Base-by-base conservation (phyloP, 2,113 vertebrate species). In the Numenius arquata region DNA sequence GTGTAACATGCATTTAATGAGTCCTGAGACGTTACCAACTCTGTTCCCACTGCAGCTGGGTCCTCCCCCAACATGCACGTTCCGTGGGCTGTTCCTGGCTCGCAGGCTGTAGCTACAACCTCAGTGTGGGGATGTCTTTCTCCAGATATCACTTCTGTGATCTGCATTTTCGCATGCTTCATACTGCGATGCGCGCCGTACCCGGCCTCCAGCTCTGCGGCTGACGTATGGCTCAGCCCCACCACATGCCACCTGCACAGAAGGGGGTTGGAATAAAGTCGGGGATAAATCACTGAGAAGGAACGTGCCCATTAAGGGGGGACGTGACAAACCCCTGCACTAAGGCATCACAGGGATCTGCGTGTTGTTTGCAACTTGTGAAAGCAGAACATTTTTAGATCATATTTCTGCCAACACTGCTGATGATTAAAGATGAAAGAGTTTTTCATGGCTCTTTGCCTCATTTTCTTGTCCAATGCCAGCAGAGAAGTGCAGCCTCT, bases 321-420 rank as follows among this genome's bases (percentile, higher is more conserved):
- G 12, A 89, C 0, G 11, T 95, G 94, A 91, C 89, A 85, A 83
- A 75, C 25, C 30, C 19, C 58, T 50, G 58, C 62, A 36, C 55
- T 34, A 3, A 84, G 63, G 58, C 15, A 3, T 59, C 4, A 1
- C 34, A 45, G 36, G 25, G 30, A 45, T 96, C 30, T 85, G 58
- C 78, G 20, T 81, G 56, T 76, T 82, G 73, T 67, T 85, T 58
- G 56, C 58, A 38, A 92, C 86, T 74, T 66, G 71, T 73, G 45
- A 83, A 90, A 83, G 58, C 9, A 73, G 72, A 85, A 58, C 9
- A 8, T 52, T 94, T 76, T 89, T 40, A 43, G 59, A 71, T 58
- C 4, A 0, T 52, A 20, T 94, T 95, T 78, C 68, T 89, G 62
- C 59, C 19, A 71, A 7, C 0, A 0, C 23, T 3, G 3, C 12